Conservation (phyloP, 2,797 vertebrate genomes). For the Xenentodon cancila region DNA sequence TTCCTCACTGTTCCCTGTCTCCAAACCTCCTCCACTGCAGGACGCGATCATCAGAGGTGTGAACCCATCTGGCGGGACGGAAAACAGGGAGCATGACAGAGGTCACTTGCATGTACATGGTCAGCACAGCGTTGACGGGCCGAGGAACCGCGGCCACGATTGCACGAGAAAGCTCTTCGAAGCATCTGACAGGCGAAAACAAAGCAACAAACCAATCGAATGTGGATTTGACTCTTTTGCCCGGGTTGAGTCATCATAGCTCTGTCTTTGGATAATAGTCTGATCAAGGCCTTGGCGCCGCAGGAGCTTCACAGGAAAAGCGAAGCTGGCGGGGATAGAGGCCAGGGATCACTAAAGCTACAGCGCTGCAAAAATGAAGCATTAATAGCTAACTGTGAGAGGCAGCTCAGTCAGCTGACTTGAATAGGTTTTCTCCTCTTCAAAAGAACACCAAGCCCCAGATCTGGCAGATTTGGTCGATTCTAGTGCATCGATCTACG, state of each 20-base stretch:
- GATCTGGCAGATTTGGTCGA: slow-evolving; percentile 80
- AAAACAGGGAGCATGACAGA: slow-evolving; percentile 6
- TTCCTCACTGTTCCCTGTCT: slow-evolving; percentile 94
- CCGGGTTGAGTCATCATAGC: slow-evolving; percentile 71
- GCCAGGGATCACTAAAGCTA: slow-evolving; percentile 72
- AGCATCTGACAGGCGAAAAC: slow-evolving; percentile 71
- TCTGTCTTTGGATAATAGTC: slow-evolving; percentile 70
- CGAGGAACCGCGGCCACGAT: slow-evolving; percentile 5
- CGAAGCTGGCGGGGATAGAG: slow-evolving; percentile 66
- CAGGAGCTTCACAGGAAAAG: slow-evolving; percentile 70
- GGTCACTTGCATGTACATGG: slow-evolving; percentile 27
- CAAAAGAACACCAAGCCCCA: slow-evolving; percentile 81
- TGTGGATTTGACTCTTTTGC: slow-evolving; percentile 72
- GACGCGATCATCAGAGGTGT: slow-evolving; percentile 98
- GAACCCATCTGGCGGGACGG: slow-evolving; percentile 88
- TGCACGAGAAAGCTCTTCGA: slow-evolving; percentile 61
- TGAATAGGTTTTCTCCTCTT: slow-evolving; percentile 80
- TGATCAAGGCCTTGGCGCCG: slow-evolving; percentile 71
- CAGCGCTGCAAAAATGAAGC: slow-evolving; percentile 74
- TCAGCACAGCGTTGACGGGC: slow-evolving; percentile 47
- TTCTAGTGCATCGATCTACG: slow-evolving; percentile 77
- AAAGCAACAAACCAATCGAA: slow-evolving; percentile 81
- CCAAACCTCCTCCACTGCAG: slow-evolving; percentile 95
- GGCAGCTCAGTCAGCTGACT: slow-evolving; percentile 71
- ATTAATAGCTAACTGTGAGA: slow-evolving; percentile 79